Evolutionary conservation across 2,888 invertebrate genomes (phyloP), one percentile per base, ranked within the genome.

Genomic region (Andrena marginata): DNA sequence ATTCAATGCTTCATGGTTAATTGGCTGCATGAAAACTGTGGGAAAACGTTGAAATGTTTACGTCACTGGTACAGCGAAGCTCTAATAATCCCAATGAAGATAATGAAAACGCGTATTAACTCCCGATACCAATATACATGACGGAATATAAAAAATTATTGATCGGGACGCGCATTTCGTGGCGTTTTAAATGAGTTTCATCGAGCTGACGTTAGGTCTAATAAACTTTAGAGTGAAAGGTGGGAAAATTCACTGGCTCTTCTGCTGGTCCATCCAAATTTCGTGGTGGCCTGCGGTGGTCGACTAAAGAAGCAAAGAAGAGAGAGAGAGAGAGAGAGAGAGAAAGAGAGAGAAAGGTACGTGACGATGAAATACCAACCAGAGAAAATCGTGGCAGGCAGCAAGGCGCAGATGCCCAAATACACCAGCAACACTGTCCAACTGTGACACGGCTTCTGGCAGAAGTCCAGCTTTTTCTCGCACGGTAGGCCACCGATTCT

Each of bases 401-500:
- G 88, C 81, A 90, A 85, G 77, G 89, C 87, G 83, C 91, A 92
- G 88, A 93, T 87, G 79, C 89, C 86, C 84, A 89, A 90, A 84
- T 89, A 90, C 87, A 89, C 81, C 84, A 91, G 86, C 88, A 90
- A 88, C 88, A 88, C 85, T 85, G 89, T 82, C 83, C 90, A 87
- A 74, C 74, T 84, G 82, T 87, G 91, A 87, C 87, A 83, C 75
- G 81, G 80, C 82, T 90, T 86, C 86, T 91, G 90, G 90, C 90
- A 86, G 26, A 13, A 64, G 80, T 90, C 90, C 90, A 92, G 84
- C 82, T 85, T 89, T 87, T 89, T 88, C 88, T 88, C 86, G 80
- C 84, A 89, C 77, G 86, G 85, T 87, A 87, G 89, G 89, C 91
- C 92, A 90, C 90, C 90, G 90, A 91, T 91, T 92, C 90, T 92